Base-by-base conservation (phyloP, 2,113 vertebrate species). In the Chauna torquata region DNA sequence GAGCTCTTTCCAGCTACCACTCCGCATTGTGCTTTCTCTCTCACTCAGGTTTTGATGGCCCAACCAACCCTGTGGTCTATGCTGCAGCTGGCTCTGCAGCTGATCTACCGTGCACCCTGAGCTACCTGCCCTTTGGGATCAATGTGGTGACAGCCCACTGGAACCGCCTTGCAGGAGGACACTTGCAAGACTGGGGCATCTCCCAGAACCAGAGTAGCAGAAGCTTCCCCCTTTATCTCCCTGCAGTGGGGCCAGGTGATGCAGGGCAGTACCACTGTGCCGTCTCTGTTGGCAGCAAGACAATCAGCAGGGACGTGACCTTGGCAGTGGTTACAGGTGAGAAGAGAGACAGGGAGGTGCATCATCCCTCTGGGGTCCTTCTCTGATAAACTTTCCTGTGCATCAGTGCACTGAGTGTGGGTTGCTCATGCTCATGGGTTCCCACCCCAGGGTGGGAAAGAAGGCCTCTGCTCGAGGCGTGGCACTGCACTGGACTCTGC, bases 261-360 rank as follows among this genome's bases (percentile, higher is more conserved):
- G 97, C 96, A 16, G 98, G 98, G 52, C 91, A 88, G 81, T 98
- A 98, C 47, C 84, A 8, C 78, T 98, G 98, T 18, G 2, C 12
- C 17, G 25, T 98, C 82, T 65, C 87, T 22, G 58, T 98, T 36
- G 96, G 94, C 44, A 93, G 74, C 38, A 91, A 72, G 86, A 94
- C 79, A 28, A 95, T 98, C 86, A 96, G 14, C 44, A 95, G 95
- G 61, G 45, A 80, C 0, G 75, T 98, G 85, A 98, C 97, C 18
- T 61, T 98, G 97, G 91, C 97, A 5, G 87, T 98, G 74, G 27
- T 98, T 90, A 98, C 94, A 98, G 98, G 98, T 98, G 76, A 98
- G 98, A 65, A 49, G 45, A 71, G 57, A 47, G 44, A 42, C n/a
- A 52, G 12, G 20, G 27, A 71, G 27, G 27, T 65, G 38, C 40